Base-by-base conservation (phyloP, 2,888 invertebrate genomes). In the Tenodera sinensis region DNA sequence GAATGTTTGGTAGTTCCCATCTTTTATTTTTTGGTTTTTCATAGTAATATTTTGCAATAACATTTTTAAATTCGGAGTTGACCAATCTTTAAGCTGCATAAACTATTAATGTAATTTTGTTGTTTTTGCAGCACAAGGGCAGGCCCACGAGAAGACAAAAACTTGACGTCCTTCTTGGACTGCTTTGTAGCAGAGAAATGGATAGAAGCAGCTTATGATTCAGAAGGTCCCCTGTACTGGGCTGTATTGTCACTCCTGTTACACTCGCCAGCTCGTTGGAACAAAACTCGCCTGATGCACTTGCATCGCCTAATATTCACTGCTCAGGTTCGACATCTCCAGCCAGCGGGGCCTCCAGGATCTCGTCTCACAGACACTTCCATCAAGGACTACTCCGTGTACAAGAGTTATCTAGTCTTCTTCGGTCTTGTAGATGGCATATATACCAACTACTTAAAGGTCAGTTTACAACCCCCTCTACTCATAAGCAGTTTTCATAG, bases 151-250 rank as follows among this genome's bases (percentile, higher is more conserved):
- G 98, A 99, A 93, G 96, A 97, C 92, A 95, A 97, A 85, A 96
- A 96, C 88, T 93, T 99, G 91, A 95, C 96, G 89, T 94, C 95
- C 25, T 97, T 97, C 92, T 93, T 98, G 91, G 96, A 96, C 90
- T 95, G 95, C 92, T 92, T 95, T 28, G 93, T 95, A 89, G 93
- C 94, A 0, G 95, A 96, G 89, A 95, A 96, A 88, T 95, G 96
- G 95, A 93, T 98, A 47, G 98, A 98, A 92, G 96, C 96, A 54
- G 96, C 97, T 83, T 98, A 97, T 93, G 98, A 98, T 92, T 96
- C 98, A 0, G 99, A 99, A 92, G 98, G 98, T 0, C 97, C 98
- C 7, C 95, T 98, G n/a, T 99, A 98, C 94, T 98, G 97, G 95
- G 94, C 96, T 89, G 96, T 97, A 6, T 95, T 99, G 92, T 96